Conservation (phyloP, 1,140 invertebrate genomes). For the Ips nitidus region DNA sequence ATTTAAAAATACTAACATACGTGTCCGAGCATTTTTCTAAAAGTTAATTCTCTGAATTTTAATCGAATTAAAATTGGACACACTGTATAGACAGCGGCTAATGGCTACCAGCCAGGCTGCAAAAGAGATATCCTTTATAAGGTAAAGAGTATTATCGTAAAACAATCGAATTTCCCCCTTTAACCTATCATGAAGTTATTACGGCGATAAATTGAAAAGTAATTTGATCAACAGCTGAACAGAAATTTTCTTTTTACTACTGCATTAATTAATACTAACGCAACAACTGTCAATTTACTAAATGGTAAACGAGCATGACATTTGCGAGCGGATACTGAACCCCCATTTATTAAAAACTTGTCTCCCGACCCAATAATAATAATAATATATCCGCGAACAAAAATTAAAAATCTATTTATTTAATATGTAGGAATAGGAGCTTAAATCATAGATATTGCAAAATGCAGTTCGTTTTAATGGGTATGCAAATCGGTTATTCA, state of each 20-base stretch:
- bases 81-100: neutral
- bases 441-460: too few relatives aligned
- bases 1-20: too few relatives aligned
- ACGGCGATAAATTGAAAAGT: constrained; percentile 1
- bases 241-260: neutral
- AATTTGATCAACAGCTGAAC: neutral
- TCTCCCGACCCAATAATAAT: too few relatives aligned
- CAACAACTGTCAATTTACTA: neutral
- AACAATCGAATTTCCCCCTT: constrained; percentile 16
- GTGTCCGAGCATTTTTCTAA: too few relatives aligned
- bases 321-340: neutral
- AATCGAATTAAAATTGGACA: too few relatives aligned
- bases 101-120: constrained; percentile 9
- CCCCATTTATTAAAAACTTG: too few relatives aligned
- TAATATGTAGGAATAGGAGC: too few relatives aligned
- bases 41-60: too few relatives aligned
- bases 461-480: too few relatives aligned
- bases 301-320: neutral
- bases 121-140: constrained; percentile 24
- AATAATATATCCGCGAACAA: too few relatives aligned
- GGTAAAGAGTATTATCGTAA: constrained; percentile 18
- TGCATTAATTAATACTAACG: neutral
- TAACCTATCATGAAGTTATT: constrained; percentile 27
- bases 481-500: too few relatives aligned
- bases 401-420: too few relatives aligned